Evolutionary conservation across 2,797 vertebrate genomes (phyloP).

Genomic region (Spea hammondii): DNA sequence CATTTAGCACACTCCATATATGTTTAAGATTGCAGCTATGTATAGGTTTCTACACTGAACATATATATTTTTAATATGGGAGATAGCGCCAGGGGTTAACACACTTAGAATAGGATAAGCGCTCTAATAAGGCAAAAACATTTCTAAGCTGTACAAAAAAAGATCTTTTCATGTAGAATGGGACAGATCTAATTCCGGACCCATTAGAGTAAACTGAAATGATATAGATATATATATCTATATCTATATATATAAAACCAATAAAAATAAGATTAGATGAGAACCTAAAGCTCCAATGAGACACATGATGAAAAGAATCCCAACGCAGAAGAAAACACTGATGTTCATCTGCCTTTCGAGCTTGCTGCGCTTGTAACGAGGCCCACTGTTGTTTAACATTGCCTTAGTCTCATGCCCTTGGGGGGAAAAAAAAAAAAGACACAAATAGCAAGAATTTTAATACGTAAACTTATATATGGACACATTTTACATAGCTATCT

Average conservation of each 20-base stretch:
- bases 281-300: conserved; percentile 83
- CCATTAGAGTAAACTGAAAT: not conserved
- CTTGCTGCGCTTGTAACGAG: conserved; percentile 91
- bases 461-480: conserved; percentile 17
- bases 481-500: conserved; percentile 26
- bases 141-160: too few species aligned
- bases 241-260: not conserved
- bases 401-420: conserved; percentile 92
- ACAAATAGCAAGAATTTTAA: conserved; percentile 11
- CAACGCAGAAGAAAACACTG: conserved; percentile 82
- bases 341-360: conserved; percentile 84
- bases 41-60: too few species aligned
- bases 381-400: conserved; percentile 87
- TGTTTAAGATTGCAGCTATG: too few species aligned
- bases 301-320: conserved; percentile 87
- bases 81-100: too few species aligned
- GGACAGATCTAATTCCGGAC: too few species aligned
- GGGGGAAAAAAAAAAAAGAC: conserved; percentile 34
- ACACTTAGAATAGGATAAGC: too few species aligned
- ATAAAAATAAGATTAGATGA: not conserved
- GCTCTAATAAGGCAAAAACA: too few species aligned
- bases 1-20: too few species aligned
- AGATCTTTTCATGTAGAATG: too few species aligned
- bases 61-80: too few species aligned
- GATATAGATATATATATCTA: not conserved